phyloP scores from a whole-genome alignment of 2,888 invertebrate species.

The Julus scandinavius region DNA sequence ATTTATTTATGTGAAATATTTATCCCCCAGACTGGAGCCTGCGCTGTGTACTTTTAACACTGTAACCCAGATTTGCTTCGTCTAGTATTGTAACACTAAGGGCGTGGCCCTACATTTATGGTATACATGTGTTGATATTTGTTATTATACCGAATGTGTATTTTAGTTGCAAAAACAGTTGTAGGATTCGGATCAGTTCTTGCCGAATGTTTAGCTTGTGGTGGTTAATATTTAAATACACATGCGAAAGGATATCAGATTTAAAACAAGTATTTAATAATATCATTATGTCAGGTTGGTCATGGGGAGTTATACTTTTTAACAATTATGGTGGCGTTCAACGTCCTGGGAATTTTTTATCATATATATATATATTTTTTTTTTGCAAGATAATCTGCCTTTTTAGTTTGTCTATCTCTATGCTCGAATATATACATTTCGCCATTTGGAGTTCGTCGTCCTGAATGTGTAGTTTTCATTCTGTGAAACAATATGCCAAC shows the following conservation, averaged over 20 bases:
- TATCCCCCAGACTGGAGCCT: constrained; percentile 24
- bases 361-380: too few relatives aligned
- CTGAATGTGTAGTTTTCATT: too few relatives aligned
- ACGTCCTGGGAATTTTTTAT: too few relatives aligned
- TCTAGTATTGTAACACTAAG: not conserved
- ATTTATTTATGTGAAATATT: not conserved
- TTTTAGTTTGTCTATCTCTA: too few relatives aligned
- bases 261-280: not conserved
- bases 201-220: not conserved
- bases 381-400: too few relatives aligned
- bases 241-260: not conserved
- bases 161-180: not conserved
- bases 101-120: not conserved
- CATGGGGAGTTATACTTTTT: not conserved
- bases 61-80: constrained; percentile 42
- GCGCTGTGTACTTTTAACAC: not conserved
- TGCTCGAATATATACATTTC: too few relatives aligned
- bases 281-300: constrained; percentile 1
- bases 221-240: not conserved
- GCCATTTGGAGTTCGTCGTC: too few relatives aligned
- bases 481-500: too few relatives aligned
- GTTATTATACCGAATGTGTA: not conserved
- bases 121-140: not conserved
- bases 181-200: not conserved
- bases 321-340: not conserved